A percentile compares a stretch with the other conserved stretches of the same genome.
phyloP scores from a whole-genome alignment of 1,140 invertebrate genomes.

The Leptinotarsa lineolata region DNA sequence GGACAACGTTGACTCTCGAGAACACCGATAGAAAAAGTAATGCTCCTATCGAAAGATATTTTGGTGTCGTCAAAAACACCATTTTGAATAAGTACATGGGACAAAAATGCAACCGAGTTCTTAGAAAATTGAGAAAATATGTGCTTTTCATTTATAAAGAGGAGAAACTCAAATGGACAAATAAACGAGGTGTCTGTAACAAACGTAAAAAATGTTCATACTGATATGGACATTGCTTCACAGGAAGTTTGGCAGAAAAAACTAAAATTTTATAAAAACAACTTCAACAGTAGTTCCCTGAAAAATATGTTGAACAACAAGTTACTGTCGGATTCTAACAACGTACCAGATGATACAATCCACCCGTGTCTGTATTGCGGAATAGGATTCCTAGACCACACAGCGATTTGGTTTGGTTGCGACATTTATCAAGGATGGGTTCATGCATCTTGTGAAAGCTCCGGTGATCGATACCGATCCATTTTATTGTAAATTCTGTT shows the following conservation, averaged over 20 bases:
- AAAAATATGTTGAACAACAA: background rate
- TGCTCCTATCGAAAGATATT: background rate
- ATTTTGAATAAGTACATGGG: too few relatives aligned
- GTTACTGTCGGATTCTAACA: background rate
- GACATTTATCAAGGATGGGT: background rate
- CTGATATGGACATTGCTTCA: background rate
- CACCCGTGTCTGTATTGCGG: background rate
- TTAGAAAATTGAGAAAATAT: constrained; percentile 8
- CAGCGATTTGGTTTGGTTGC: background rate
- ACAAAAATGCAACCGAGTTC: background rate
- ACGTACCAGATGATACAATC: background rate
- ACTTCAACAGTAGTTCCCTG: background rate
- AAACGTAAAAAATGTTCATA: background rate
- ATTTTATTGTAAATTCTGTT: constrained; percentile 13
- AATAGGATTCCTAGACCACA: background rate
- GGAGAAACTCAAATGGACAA: background rate
- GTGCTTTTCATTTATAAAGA: constrained; percentile 5
- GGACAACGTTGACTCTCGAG: background rate
- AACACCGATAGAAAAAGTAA: background rate
- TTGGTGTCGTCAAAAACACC: constrained; percentile 24
- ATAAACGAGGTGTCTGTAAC: background rate
- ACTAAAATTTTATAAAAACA: background rate
- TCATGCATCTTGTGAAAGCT: background rate
- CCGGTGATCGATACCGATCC: background rate
- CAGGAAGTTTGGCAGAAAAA: constrained; percentile 4